Evolutionary conservation across 2,113 vertebrate species (phyloP).

Genomic region (Peromyscus polionotus): DNA sequence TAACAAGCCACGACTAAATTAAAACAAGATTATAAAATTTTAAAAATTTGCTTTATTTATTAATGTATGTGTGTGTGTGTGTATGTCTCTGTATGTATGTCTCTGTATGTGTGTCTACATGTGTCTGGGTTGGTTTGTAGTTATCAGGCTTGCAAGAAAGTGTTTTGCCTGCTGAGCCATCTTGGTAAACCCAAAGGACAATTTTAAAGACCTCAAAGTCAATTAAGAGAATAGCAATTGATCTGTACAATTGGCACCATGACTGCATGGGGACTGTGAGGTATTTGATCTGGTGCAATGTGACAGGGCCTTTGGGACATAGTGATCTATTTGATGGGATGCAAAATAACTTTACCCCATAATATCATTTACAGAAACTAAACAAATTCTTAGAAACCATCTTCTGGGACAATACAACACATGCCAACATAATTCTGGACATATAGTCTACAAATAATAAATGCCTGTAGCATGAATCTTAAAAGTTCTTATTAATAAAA

Average conservation of each 20-base stretch:
- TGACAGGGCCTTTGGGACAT: rapidly evolving
- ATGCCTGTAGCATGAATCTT: too few relatives aligned
- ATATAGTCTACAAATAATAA: neutral
- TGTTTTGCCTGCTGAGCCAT: neutral
- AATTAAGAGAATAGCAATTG: neutral
- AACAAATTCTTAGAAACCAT: neutral
- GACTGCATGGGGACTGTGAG: neutral
- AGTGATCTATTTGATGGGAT: too few relatives aligned
- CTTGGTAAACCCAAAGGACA: too few relatives aligned
- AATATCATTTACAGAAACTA: neutral
- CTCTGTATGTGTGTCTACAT: neutral
- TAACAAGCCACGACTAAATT: neutral
- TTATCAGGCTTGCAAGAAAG: neutral
- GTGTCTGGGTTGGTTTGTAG: neutral
- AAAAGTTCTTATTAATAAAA: too few relatives aligned
- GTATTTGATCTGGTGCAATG: neutral
- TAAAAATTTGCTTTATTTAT: neutral
- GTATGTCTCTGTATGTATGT: neutral
- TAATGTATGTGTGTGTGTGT: neutral
- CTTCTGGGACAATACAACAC: neutral
- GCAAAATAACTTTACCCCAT: neutral
- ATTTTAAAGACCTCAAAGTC: neutral
- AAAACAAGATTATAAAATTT: neutral
- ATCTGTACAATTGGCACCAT: neutral
- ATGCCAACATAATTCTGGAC: neutral